Base-by-base conservation (phyloP, 1,140 invertebrate species). In the Cherax destructor region DNA sequence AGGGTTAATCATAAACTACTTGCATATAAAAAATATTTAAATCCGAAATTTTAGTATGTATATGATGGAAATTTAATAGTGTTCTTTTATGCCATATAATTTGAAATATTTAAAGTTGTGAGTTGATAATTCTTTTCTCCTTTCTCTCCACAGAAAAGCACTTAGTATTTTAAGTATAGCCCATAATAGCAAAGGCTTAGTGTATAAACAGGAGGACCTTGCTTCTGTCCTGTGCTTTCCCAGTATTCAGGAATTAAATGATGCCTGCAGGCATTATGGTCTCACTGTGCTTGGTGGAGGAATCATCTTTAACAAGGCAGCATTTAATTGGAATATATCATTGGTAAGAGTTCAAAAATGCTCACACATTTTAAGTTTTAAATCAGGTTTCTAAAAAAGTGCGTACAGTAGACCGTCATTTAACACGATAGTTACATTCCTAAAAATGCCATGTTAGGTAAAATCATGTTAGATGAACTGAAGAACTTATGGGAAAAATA, bases 231-330 rank as follows among this genome's bases (percentile, higher is more conserved):
- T 87, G 24, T 41, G n/a, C 5, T 79, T 78, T 65, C 52, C 74
- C 76, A 78, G 16, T 52, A 65, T 5, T 61, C 50, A 79, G 18
- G 49, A 52, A 10, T 52, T 87, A 9, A n/a, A 16, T 7, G 56
- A 87, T 6, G 74, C 85, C n/a, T 87, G 85, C 52, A 56, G 49
- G 2, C 85, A 87, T 65, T 87, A 87, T 61, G 85, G 85, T 13
- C 52, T 87, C 74, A 59, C 56, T 61, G 74, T 56, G 16, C 7
- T 13, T 16, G 41, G 52, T 6, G 72, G n/a, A 56, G 85, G 85
- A 5, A 24, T 87, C 52, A 61, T 56, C 76, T 87, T 87, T 24
- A 79, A 30, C 21, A 87, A 87, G 21, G 74, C 74, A n/a, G 59
- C 74, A 52, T 78, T 87, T 49, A 79, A 79, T 16, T 87, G 50